Conservation (phyloP, 2,113 vertebrate species). For the Barnardius zonarius region DNA sequence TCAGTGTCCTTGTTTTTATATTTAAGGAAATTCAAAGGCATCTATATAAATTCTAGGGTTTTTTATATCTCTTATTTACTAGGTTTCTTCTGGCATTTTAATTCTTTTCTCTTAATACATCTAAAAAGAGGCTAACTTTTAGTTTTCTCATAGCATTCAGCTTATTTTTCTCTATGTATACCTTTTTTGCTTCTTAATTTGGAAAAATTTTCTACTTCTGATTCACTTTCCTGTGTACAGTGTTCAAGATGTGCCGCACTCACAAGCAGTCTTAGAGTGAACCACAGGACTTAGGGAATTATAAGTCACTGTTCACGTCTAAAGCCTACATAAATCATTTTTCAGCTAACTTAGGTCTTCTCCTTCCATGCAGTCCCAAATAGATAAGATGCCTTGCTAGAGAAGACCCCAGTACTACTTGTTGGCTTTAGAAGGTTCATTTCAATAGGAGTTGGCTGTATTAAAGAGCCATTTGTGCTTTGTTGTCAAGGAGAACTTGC, state of each 20-base stretch:
- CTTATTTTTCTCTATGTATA: background rate
- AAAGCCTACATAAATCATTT: background rate
- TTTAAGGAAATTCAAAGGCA: background rate
- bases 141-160: background rate
- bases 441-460: constrained; percentile 24
- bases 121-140: background rate
- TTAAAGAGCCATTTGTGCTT: constrained; percentile 39
- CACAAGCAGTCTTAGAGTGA: background rate
- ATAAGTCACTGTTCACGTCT: background rate
- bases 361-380: background rate
- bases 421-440: background rate
- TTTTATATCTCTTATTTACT: background rate
- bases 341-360: background rate
- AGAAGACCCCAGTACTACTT: background rate
- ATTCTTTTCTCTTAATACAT: background rate
- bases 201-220: background rate
- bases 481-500: constrained; percentile 50
- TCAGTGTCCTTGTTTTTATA: background rate
- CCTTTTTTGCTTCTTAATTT: background rate
- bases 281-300: background rate
- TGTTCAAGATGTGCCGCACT: background rate
- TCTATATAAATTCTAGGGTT: background rate
- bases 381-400: background rate
- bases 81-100: background rate
- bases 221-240: background rate